Evolutionary conservation across 2,797 vertebrate genomes (phyloP).

Genomic region (Pseudotriccus pelzelni): DNA sequence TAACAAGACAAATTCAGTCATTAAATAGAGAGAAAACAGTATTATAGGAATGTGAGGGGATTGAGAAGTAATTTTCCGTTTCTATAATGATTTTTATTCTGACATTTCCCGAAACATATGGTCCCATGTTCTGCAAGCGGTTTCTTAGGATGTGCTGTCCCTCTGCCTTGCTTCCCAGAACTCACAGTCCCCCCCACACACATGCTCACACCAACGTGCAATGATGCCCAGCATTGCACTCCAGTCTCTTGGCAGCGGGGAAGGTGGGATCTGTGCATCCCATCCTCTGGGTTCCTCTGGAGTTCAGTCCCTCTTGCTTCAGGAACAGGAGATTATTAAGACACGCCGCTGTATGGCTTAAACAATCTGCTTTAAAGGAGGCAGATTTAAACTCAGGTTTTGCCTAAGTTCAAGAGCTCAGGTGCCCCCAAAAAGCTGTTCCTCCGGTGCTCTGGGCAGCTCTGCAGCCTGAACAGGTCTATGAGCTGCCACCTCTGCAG

Average conservation of each 20-base stretch:
- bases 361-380: neutral
- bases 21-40: neutral
- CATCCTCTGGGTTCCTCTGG: neutral
- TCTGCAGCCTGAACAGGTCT: neutral
- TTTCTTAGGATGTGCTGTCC: slow-evolving; percentile 53
- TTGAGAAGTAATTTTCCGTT: slow-evolving; percentile 32
- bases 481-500: neutral
- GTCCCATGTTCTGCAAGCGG: neutral
- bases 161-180: slow-evolving; percentile 35
- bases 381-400: neutral
- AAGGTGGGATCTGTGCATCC: neutral
- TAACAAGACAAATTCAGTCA: neutral
- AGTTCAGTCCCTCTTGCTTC: neutral
- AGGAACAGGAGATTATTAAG: neutral
- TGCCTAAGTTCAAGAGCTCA: neutral
- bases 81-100: slow-evolving; percentile 30
- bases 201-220: neutral
- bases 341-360: rapidly evolving
- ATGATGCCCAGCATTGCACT: neutral
- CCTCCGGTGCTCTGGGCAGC: neutral
- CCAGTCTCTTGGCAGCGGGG: neutral
- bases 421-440: neutral
- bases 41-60: neutral
- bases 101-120: slow-evolving; percentile 66
- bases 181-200: slow-evolving; percentile 19